Conservation (phyloP, 2,888 invertebrate genomes). For the Leptothorax acervorum region DNA sequence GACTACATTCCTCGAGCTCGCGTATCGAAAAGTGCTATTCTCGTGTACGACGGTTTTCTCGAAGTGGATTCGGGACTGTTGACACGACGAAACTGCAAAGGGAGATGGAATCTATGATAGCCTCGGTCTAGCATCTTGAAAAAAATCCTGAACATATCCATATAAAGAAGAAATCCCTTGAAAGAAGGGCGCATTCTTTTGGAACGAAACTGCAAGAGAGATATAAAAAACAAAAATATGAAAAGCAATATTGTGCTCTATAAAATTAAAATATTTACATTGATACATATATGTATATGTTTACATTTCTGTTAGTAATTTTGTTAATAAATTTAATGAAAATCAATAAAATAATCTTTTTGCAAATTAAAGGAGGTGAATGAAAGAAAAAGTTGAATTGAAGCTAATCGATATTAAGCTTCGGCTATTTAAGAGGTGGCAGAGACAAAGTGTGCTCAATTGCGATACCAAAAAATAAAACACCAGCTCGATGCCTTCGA, state of each 20-base stretch:
- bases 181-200: neutral
- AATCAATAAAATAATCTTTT: neutral
- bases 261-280: neutral
- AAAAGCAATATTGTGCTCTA: neutral
- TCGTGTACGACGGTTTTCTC: constrained; percentile 24
- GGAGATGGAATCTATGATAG: constrained; percentile 40
- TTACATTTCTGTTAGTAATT: neutral
- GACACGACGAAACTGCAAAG: neutral
- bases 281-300: neutral
- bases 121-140: neutral
- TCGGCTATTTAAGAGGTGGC: neutral
- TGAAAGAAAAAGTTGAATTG: neutral
- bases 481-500: constrained; percentile 3
- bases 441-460: constrained; percentile 27
- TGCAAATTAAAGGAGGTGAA: neutral
- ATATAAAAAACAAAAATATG: neutral
- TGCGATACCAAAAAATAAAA: constrained; percentile 20
- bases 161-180: neutral
- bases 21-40: constrained; percentile 40
- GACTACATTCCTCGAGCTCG: constrained; percentile 18
- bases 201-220: neutral
- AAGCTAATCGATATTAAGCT: constrained; percentile 8
- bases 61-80: constrained; percentile 10
- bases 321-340: neutral
- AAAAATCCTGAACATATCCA: constrained; percentile 21